phyloP scores from a whole-genome alignment of 2,888 invertebrate species.

The Taenaris catops region DNA sequence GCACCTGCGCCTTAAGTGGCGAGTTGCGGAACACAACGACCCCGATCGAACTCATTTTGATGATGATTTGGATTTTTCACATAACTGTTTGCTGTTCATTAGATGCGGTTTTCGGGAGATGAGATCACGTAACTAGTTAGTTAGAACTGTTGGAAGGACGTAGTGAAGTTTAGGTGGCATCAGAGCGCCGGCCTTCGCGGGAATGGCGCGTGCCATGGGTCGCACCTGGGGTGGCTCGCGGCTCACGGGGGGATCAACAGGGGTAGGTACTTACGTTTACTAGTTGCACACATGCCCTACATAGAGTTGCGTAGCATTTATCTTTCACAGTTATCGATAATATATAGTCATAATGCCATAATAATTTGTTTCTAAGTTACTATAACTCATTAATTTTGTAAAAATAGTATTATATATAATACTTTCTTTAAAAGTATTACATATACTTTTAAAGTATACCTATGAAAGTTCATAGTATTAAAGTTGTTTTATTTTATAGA shows the following conservation, averaged over 20 bases:
- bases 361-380: too few relatives aligned
- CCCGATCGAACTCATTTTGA: constrained; percentile 78
- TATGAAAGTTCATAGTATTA: too few relatives aligned
- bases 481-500: too few relatives aligned
- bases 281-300: constrained; percentile 77
- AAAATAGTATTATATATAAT: too few relatives aligned
- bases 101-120: constrained; percentile 38
- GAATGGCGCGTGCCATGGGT: constrained; percentile 76
- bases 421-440: too few relatives aligned
- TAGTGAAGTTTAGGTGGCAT: constrained; percentile 52
- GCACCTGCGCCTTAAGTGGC: constrained; percentile 81
- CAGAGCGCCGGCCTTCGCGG: constrained; percentile 67
- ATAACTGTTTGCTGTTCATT: constrained; percentile 53
- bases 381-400: too few relatives aligned
- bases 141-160: constrained; percentile 38
- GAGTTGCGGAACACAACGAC: constrained; percentile 81
- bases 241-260: constrained; percentile 71
- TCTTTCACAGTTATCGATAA: too few relatives aligned
- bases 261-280: constrained; percentile 78
- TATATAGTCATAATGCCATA: too few relatives aligned
- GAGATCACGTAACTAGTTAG: constrained; percentile 41
- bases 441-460: too few relatives aligned
- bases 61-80: constrained; percentile 56
- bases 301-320: constrained; percentile 51
- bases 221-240: constrained; percentile 69